phyloP scores from a whole-genome alignment of 2,888 invertebrate genomes.

The Lasioglossum lativentre region DNA sequence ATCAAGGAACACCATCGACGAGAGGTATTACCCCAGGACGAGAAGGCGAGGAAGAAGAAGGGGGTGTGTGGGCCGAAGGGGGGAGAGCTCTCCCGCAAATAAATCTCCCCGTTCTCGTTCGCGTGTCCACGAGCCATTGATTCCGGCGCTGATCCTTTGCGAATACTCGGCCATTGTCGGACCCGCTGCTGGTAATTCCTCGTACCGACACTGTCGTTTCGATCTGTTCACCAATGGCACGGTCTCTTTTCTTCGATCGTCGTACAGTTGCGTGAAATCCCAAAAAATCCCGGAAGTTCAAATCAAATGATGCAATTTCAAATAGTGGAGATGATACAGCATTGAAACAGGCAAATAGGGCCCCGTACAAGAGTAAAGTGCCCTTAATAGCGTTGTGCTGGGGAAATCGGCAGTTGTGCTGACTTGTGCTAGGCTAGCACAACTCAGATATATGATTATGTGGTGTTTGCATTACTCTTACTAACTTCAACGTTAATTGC shows the following conservation, averaged over 20 bases:
- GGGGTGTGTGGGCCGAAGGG: background rate
- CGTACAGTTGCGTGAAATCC: background rate
- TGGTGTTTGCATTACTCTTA: too few relatives aligned
- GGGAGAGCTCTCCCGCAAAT: slow-evolving; percentile 2
- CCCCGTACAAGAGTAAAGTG: too few relatives aligned
- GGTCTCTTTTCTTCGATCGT: slow-evolving; percentile 11
- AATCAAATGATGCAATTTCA: background rate
- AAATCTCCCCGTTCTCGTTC: slow-evolving; percentile 39
- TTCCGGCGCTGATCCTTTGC: slow-evolving; percentile 20
- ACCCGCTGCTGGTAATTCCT: slow-evolving; percentile 48
- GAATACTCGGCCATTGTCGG: slow-evolving; percentile 39
- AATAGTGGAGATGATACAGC: too few relatives aligned
- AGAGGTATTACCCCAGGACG: background rate
- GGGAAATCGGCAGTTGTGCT: too few relatives aligned
- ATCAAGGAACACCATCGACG: slow-evolving; percentile 1
- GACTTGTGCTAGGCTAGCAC: too few relatives aligned
- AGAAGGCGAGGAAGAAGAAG: background rate
- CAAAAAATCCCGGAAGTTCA: background rate
- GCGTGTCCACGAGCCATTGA: slow-evolving; percentile 47
- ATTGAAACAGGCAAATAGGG: too few relatives aligned
- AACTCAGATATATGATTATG: too few relatives aligned
- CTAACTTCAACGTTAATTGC: too few relatives aligned
- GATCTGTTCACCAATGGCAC: background rate
- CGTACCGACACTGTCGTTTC: slow-evolving; percentile 3
- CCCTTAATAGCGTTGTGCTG: too few relatives aligned